Evolutionary conservation across 2,113 vertebrate species (phyloP), one percentile per base, ranked within the genome.

Genomic region (Illadopsis cleaveri): DNA sequence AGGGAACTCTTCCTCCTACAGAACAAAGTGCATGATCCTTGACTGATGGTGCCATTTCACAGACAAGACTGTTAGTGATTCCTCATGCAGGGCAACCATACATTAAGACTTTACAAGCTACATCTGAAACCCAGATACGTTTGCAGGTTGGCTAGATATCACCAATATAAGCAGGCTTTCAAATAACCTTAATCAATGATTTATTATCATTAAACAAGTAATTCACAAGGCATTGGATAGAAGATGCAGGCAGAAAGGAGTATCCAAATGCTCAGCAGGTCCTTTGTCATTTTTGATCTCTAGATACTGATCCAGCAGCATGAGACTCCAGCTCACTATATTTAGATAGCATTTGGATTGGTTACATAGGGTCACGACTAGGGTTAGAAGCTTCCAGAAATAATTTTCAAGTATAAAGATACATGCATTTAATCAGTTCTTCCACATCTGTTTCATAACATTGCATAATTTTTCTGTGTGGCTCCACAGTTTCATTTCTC

Each of bases 371-470:
- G 64, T 51, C 73, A 78, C 1, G 2, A 51, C 38, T n/a, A 37
- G 50, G 7, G 40, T 31, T 73, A 37, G 50, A 60, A 91, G 56
- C 58, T 66, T 83, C 28, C 68, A 95, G 69, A 85, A 95, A 79
- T 71, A 33, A 60, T 68, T 82, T 89, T 45, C 12, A 64, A 87
- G 61, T 76, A 89, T 73, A 89, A 86, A 89, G 17, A 56, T 90
- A 60, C 30, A 35, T 72, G 69, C 40, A 58, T 79, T 82, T 89
- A 93, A 87, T 90, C 81, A 47, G 48, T n/a, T 93, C 24, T 56
- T 84, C 44, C 42, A 68, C 84, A 76, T 91, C 76, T 60, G 48
- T 84, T 91, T 91, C 53, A 58, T 47, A 82, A 79, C 17, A 79
- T 31, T 60, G 37, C 19, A 5, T 68, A 64, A 60, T 11, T 72